Base-by-base conservation (phyloP, 2,797 vertebrate genomes). In the Echiichthys vipera region DNA sequence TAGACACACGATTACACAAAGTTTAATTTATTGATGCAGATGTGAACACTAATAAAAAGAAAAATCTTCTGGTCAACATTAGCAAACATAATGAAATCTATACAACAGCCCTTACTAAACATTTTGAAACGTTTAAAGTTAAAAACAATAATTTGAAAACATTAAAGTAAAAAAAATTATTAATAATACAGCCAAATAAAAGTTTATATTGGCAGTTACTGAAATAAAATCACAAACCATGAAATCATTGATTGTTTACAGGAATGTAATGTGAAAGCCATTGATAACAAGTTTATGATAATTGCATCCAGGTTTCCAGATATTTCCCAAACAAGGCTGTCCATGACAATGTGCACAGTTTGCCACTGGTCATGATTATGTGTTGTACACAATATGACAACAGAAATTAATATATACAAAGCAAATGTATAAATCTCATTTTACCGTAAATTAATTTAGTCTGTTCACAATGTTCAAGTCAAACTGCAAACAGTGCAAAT, bases 401-500 rank as follows among this genome's bases (percentile, higher is more conserved):
- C 27, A 51, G 9, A 64, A 74, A 53, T 50, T 9, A 7, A 46
- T 62, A 61, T 64, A 29, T 62, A 77, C 40, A 87, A 78, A 79
- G 63, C 36, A 74, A 55, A 58, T 46, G 17, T 36, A 55, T 54
- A 53, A 51, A 56, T 65, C 42, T 56, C 2, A 40, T 63, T 62
- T 58, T 1, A 63, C 20, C 2, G 56, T 27, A 56, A 15, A 57
- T 57, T 3, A 46, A 49, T 54, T 57, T 4, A 37, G 51, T 67
- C 11, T 42, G 22, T 51, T 64, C 20, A 63, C 53, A 78, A 36
- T 22, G 7, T 78, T 82, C 22, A 84, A 80, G 67, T 58, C 39
- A 78, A 88, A 74, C 24, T 56, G 53, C 20, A 74, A 63, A 63
- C 13, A 54, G 50, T 71, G 24, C 34, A 82, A 69, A 79, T 50